These are phyloP conservation scores for Parotia lawesii DNA, from an alignment of 2,113 vertebrate genomes.

Conservation along the genomic window DNA sequence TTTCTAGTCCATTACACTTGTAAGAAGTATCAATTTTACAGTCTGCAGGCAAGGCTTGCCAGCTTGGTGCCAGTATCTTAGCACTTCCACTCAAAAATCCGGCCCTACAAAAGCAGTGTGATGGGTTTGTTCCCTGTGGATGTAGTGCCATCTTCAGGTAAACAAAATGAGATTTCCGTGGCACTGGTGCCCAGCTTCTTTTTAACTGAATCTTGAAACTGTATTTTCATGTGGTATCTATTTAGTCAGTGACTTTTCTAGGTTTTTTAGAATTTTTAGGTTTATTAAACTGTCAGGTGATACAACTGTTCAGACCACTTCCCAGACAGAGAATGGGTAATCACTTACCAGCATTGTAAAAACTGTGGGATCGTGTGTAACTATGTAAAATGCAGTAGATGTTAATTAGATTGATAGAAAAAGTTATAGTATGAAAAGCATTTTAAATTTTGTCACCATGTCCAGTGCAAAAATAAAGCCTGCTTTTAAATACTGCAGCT, in stretches of 20 bases:
- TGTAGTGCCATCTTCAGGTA: constrained; percentile 44
- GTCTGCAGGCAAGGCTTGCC: background rate
- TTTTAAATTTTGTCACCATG: background rate
- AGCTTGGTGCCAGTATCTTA: background rate
- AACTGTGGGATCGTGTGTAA: background rate
- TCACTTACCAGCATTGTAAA: background rate
- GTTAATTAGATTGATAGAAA: background rate
- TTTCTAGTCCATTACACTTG: background rate
- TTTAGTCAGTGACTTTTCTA: background rate
- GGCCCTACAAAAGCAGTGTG: background rate
- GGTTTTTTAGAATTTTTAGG: background rate
- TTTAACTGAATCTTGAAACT: background rate
- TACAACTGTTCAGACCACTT: background rate
- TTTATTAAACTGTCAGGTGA: background rate
- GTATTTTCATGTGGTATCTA: background rate
- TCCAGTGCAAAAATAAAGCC: background rate
- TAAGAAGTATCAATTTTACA: background rate
- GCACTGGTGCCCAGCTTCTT: background rate
- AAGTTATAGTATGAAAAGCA: background rate
- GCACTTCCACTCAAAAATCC: background rate
- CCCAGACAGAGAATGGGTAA: background rate
- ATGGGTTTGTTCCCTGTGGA: background rate
- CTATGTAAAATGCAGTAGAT: background rate
- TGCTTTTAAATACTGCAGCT: background rate
- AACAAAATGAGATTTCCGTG: background rate